Percentiles rank a stretch among this genome's conserved stretches.
Evolutionary conservation across 2,113 vertebrate species (phyloP).

Genomic region (Eretmodus cyanostictus): DNA sequence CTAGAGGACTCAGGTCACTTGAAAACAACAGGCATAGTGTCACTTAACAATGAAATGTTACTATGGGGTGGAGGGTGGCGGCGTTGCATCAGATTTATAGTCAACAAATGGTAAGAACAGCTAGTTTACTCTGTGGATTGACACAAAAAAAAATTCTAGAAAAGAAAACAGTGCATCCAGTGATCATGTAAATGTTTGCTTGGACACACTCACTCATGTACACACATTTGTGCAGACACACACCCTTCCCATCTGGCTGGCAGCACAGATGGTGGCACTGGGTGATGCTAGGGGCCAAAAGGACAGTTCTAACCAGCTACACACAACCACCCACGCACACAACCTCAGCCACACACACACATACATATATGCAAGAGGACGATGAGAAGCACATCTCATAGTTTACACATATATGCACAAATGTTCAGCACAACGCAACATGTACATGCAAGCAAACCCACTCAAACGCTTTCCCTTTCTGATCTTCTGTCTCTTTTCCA

Average conservation of each 20-base stretch:
- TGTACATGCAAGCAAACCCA: background rate
- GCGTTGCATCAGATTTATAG: background rate
- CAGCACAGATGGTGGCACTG: constrained; percentile 47
- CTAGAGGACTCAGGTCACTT: background rate
- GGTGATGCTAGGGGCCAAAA: constrained; percentile 49
- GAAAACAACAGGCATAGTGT: background rate
- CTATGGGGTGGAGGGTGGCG: background rate
- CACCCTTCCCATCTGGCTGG: constrained; percentile 6
- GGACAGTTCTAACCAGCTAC: constrained; percentile 14
- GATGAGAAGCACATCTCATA: background rate
- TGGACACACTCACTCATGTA: background rate
- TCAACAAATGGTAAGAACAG: background rate
- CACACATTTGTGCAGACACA: background rate
- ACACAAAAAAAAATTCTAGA: accelerated
- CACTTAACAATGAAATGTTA: background rate
- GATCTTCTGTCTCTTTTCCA: background rate
- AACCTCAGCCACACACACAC: background rate
- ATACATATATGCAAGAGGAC: background rate
- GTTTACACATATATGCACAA: background rate
- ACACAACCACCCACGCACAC: background rate
- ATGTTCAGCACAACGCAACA: background rate
- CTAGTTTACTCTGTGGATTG: background rate
- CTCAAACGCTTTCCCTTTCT: background rate
- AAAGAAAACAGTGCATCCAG: background rate
- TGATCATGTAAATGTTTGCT: background rate